Evolutionary conservation across 2,113 vertebrate species (phyloP), one percentile per base, ranked within the genome.

Genomic region (Delphinus delphis): DNA sequence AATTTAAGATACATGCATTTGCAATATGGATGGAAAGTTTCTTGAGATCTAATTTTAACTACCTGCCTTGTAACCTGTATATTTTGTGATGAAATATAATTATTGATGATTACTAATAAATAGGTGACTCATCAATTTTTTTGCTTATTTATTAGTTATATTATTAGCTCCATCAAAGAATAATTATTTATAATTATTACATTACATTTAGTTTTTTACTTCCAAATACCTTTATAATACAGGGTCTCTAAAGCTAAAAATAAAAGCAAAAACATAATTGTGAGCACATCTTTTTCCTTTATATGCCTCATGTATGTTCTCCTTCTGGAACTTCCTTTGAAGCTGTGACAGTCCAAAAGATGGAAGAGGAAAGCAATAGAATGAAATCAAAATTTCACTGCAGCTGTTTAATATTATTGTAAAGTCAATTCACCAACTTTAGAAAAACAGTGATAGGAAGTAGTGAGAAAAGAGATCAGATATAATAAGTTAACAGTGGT

Each of bases 1-100:
- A 90, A 74, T 15, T 71, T 83, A 88, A 94, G 41, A 38, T 87
- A 41, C 8, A 81, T 73, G 11, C 53, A 86, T 93, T 95, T 91
- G 53, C 18, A 94, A 73, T 82, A 79, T 77, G 25, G 44, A 93
- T 73, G 53, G 31, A 76, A 96, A 63, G 2, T 74, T 96, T 86
- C 67, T 50, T 91, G 12, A 90, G 93, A 85, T 91, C 47, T 36
- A 47, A 68, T 68, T 93, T 93, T 95, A 95, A 95, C 80, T 87
- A 44, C 62, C 21, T 82, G 13, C 47, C 82, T 95, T 82, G 28
- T 74, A 50, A 79, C 8, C 2, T 68, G 15, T 65, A 55, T 88
- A 70, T 71, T 95, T 70, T 92, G 5, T 77, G 62, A 73, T 77
- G 36, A 82, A 86, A 47, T 80, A 87, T 60, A 62, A 70, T 83